Evolutionary conservation across 2,113 vertebrate genomes (phyloP).

Genomic region (Entomyzon cyanotis): DNA sequence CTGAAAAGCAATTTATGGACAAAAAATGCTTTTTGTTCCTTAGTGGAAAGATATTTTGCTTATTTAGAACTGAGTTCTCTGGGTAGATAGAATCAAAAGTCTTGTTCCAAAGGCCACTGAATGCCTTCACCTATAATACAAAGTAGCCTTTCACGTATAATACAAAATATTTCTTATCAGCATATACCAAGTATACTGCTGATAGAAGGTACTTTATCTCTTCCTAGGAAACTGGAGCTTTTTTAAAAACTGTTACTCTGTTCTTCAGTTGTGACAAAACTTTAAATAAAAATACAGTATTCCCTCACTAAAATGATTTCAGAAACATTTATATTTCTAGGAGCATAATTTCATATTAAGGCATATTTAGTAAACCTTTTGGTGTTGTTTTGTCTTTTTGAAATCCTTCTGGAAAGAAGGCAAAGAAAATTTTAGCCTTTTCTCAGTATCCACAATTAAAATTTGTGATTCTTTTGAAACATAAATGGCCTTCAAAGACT

Average conservation of each 20-base stretch:
- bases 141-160: not conserved
- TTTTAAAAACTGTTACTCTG: not conserved
- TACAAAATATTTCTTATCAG: not conserved
- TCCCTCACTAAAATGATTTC: not conserved
- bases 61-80: not conserved
- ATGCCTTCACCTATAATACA: not conserved
- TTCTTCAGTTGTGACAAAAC: not conserved
- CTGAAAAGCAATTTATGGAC: not conserved
- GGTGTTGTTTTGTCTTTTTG: not conserved
- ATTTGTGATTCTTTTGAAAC: not conserved
- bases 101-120: not conserved
- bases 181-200: not conserved
- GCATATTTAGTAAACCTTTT: not conserved
- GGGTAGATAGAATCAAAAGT: not conserved
- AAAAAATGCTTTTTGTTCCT: not conserved
- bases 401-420: not conserved
- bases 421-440: not conserved
- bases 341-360: not conserved
- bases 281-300: not conserved
- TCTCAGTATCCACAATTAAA: not conserved
- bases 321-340: not conserved
- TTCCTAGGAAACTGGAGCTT: not conserved
- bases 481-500: not conserved
- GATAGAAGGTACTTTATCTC: not conserved
- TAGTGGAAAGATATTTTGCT: not conserved